These are phyloP conservation scores for Helicorthomorpha holstii DNA, from an alignment of 1,140 invertebrate species.

Conservation along the genomic window DNA sequence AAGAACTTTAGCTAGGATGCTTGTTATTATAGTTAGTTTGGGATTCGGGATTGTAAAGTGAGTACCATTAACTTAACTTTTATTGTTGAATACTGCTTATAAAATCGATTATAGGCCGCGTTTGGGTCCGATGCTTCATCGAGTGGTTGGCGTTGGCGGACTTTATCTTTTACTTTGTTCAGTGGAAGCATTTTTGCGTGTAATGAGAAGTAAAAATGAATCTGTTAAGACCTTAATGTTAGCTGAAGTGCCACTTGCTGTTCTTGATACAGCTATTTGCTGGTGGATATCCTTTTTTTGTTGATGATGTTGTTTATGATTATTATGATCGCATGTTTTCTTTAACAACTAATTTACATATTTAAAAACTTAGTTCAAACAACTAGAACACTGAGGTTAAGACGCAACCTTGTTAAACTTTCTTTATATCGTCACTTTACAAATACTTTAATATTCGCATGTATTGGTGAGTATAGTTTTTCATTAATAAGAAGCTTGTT, in stretches of 20 bases:
- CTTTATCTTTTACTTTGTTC: slow-evolving; percentile 68
- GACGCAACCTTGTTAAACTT: slow-evolving; percentile 75
- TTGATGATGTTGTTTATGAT: background rate
- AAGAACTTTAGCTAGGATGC: slow-evolving; percentile 70
- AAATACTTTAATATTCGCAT: slow-evolving; percentile 76
- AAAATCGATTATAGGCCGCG: slow-evolving; percentile 44
- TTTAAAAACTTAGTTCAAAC: slow-evolving; percentile 65
- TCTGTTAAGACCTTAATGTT: slow-evolving; percentile 46
- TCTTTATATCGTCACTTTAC: slow-evolving; percentile 80
- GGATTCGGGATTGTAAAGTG: slow-evolving; percentile 92
- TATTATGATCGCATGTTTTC: background rate
- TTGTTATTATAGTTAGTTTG: slow-evolving; percentile 82
- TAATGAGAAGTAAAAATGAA: slow-evolving; percentile 46
- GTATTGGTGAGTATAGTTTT: slow-evolving; percentile 34
- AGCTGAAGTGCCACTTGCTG: slow-evolving; percentile 50
- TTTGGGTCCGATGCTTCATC: slow-evolving; percentile 64
- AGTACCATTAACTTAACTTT: slow-evolving; percentile 20
- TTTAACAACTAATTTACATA: slow-evolving; percentile 22
- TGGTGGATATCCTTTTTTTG: slow-evolving; percentile 57
- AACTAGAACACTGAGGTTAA: slow-evolving; percentile 62
- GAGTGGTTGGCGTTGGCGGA: slow-evolving; percentile 60
- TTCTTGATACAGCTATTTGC: slow-evolving; percentile 47
- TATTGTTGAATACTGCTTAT: background rate
- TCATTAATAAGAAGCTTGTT: background rate
- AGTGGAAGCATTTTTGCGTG: slow-evolving; percentile 60